Conservation (phyloP, 2,797 vertebrate species). For the Mallotus villosus region DNA sequence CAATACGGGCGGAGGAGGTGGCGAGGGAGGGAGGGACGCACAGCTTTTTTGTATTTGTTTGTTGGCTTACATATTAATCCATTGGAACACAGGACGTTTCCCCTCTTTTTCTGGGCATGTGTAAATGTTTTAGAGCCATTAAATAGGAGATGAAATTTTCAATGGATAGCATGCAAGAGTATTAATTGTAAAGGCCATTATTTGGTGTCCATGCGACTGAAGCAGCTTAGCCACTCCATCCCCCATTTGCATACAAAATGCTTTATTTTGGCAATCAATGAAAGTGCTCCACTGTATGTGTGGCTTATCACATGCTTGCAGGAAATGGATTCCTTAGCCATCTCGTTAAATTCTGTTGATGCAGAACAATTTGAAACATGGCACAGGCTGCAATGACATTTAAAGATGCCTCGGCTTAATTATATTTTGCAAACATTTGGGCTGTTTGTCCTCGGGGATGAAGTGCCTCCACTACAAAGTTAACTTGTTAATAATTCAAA, state of each 20-base stretch:
- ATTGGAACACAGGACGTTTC: conserved; percentile 71
- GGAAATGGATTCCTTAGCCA: conserved; percentile 98
- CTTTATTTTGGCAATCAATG: conserved; percentile 99
- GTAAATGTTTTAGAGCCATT: conserved; percentile 82
- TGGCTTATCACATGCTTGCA: conserved; percentile 98
- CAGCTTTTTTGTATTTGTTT: conserved; percentile 78
- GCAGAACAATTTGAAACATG: conserved; percentile 99
- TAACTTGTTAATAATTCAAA: conserved; percentile 94
- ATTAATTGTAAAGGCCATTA: conserved; percentile 89
- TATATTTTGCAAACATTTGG: conserved; percentile 99
- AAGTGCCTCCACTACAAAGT: conserved; percentile 98
- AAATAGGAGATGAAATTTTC: conserved; percentile 83
- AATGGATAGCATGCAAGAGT: conserved; percentile 82
- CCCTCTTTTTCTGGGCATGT: conserved; percentile 68
- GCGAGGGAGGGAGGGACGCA: conserved; percentile 51
- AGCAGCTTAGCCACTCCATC: conserved; percentile 99
- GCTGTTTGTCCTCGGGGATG: conserved; percentile 98
- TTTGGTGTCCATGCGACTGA: conserved; percentile 87
- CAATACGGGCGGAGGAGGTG: conserved; percentile 47
- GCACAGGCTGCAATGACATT: conserved; percentile 99
- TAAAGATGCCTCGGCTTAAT: conserved; percentile 99
- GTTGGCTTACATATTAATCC: conserved; percentile 83
- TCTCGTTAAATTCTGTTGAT: conserved; percentile 99
- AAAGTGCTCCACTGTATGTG: conserved; percentile 99
- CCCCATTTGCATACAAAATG: conserved; percentile 99